Percentiles rank a stretch among this genome's conserved stretches.
Conservation (phyloP, 2,113 vertebrate species). For the Archocentrus centrarchus region DNA sequence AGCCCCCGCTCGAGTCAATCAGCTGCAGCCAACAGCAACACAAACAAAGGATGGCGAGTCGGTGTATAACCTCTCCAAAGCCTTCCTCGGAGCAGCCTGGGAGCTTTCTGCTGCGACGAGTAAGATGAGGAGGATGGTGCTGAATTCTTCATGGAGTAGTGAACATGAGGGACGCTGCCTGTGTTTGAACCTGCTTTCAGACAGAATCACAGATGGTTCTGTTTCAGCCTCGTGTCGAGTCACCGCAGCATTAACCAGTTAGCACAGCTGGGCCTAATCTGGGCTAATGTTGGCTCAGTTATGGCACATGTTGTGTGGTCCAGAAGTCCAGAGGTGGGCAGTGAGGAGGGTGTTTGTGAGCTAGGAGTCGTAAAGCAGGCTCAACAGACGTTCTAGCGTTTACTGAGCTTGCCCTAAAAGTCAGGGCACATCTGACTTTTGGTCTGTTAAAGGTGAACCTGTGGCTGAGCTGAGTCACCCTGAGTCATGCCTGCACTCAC, state of each 20-base stretch:
- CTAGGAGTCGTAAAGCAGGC: neutral
- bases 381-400: neutral
- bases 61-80: neutral
- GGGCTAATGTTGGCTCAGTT: neutral
- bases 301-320: neutral
- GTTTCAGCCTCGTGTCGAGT: neutral
- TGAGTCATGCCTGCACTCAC: neutral
- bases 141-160: neutral
- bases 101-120: neutral
- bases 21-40: neutral
- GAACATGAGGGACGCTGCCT: too few relatives aligned
- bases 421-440: neutral
- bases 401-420: neutral
- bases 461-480: neutral
- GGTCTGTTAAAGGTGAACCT: neutral
- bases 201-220: neutral
- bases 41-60: neutral
- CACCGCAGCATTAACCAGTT: too few relatives aligned
- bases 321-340: neutral
- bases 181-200: neutral
- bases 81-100: neutral
- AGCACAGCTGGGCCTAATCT: neutral
- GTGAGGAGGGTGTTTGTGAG: too few relatives aligned
- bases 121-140: neutral
- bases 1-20: slow-evolving; percentile 46